These are phyloP conservation scores for Parasteatoda tepidariorum DNA, from an alignment of 1,140 invertebrate genomes.

Conservation along the genomic window DNA sequence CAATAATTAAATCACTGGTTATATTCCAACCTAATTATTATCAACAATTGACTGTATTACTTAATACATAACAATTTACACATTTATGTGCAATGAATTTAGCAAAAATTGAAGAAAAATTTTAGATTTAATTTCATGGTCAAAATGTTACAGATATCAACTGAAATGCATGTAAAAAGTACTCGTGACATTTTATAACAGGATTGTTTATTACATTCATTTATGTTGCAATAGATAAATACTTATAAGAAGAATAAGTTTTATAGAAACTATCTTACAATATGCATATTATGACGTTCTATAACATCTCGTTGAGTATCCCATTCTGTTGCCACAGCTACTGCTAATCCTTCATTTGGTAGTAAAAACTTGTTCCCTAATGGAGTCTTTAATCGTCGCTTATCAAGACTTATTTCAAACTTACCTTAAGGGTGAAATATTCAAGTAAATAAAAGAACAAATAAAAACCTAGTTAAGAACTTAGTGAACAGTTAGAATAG, in stretches of 20 bases:
- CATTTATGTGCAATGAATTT: no score
- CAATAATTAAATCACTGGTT: no score
- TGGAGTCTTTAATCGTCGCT: slow-evolving; percentile 89
- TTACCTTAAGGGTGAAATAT: slow-evolving; percentile 52
- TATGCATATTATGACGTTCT: slow-evolving; percentile 84
- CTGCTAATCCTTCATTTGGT: slow-evolving; percentile 85
- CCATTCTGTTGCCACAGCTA: slow-evolving; percentile 93
- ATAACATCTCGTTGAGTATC: slow-evolving; percentile 92
- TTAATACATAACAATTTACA: no score
- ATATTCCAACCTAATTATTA: no score
- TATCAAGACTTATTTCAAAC: slow-evolving; percentile 82
- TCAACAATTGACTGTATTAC: no score
- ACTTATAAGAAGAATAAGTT: not conserved
- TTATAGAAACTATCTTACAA: slow-evolving; percentile 73
- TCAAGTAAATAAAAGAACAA: not conserved
- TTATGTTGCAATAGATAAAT: no score
- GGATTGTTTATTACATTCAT: not conserved
- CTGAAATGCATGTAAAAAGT: not conserved
- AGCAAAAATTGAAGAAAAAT: no score
- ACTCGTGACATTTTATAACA: not conserved
- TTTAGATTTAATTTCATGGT: no score
- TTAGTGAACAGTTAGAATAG: no score
- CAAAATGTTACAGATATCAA: not conserved
- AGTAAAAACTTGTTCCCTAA: slow-evolving; percentile 81
- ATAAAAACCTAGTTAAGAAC: not conserved